These are phyloP conservation scores for Elaphurus davidianus DNA, from an alignment of 2,113 vertebrate species.

Conservation along the genomic window DNA sequence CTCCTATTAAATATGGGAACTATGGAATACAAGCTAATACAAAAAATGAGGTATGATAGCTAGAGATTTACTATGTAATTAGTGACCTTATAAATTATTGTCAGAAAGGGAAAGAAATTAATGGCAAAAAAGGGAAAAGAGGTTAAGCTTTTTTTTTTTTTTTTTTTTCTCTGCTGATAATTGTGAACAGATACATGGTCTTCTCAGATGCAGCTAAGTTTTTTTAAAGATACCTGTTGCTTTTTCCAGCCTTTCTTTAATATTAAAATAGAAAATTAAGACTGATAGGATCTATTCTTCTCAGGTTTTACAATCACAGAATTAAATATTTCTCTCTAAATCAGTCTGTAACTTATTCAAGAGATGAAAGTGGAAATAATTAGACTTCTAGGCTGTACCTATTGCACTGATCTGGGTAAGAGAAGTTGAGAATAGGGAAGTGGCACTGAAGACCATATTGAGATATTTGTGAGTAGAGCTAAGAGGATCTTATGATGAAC, in stretches of 20 bases:
- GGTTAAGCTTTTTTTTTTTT: background rate
- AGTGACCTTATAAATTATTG: background rate
- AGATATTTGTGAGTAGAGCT: background rate
- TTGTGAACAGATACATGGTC: background rate
- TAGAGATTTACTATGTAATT: background rate
- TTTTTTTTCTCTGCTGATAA: background rate
- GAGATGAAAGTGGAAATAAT: background rate
- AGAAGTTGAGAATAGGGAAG: background rate
- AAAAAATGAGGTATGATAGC: background rate
- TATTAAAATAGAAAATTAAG: constrained; percentile 2
- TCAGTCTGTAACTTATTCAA: background rate
- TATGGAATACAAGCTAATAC: background rate
- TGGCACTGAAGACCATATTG: background rate
- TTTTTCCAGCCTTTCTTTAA: background rate
- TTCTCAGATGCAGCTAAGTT: background rate
- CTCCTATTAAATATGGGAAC: background rate
- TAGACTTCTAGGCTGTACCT: background rate
- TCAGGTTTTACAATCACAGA: background rate
- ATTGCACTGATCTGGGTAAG: background rate
- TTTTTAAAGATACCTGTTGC: background rate
- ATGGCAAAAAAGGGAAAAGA: too few species aligned
- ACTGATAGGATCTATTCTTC: background rate
- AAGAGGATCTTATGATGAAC: background rate
- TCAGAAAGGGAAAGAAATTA: background rate
- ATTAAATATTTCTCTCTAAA: background rate